Base-by-base conservation (phyloP, 2,797 vertebrate genomes). In the Lacerta agilis region DNA sequence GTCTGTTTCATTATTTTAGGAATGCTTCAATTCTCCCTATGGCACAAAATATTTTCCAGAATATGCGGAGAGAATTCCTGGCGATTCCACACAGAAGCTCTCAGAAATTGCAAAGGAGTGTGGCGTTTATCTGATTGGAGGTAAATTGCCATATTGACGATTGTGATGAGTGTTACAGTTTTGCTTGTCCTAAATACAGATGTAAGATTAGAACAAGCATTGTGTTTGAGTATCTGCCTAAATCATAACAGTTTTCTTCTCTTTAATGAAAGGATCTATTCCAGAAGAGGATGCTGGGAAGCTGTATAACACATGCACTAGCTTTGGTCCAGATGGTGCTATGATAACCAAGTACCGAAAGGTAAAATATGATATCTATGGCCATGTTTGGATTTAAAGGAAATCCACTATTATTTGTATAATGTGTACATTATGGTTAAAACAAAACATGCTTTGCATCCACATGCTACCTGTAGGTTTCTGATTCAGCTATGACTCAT, bases 21-120 rank as follows among this genome's bases (percentile, higher is more conserved):
- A 99, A 93, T 99, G 98, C 92, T 99, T 99, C 96, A 99, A 99
- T 95, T 99, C 98, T 94, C 98, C 98, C 0, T 99, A 99, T 92
- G 98, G 99, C 86, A 98, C 98, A 1, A 93, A 96, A 0, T 99
- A 98, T 94, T 99, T 99, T 88, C 94, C 97, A 25, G 92, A 97
- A 2, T 99, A 99, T 67, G 98, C 98, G 0, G 99, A 99, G 97
- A 98, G 95, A 95, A 99, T 99, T 93, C 98, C 99, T 4, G 99
- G 99, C 45, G 97, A 98, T 91, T 98, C 98, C 0, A 98, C 98
- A 3, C 96, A 97, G 92, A 93, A 97, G 95, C 97, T 99, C 94
- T 98, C 99, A 2, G 97, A 98, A 93, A 93, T 96, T 55, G 98
- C 99, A 9, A 98, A 97, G 95, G 98, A 99, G 75, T 98, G 96